A percentile compares a stretch with the other conserved stretches of the same genome.
phyloP scores from a whole-genome alignment of 2,888 invertebrate genomes.

The Mythimna pallens region DNA sequence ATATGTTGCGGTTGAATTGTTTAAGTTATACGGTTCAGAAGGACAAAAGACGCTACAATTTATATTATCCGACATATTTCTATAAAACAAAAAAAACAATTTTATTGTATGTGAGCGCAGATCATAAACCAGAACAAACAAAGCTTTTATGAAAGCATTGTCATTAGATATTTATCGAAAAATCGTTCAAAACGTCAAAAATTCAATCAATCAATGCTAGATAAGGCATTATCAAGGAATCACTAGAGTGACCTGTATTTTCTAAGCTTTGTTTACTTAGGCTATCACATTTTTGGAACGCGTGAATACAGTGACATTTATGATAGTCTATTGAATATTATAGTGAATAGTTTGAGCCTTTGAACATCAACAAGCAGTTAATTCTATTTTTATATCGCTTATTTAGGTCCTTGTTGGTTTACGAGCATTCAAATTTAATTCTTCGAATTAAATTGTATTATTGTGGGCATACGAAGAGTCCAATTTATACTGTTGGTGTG shows the following conservation, averaged over 20 bases:
- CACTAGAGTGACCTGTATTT: constrained; percentile 58
- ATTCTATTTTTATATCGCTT: constrained; percentile 57
- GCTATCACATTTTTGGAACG: constrained; percentile 51
- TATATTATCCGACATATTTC: constrained; percentile 65
- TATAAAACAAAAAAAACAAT: constrained; percentile 76
- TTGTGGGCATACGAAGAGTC: constrained; percentile 7
- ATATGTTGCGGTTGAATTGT: no score
- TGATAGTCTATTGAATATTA: constrained; percentile 24
- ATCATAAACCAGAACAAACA: constrained; percentile 72
- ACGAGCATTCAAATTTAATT: constrained; percentile 56
- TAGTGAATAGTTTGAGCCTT: constrained; percentile 16
- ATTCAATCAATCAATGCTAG: constrained; percentile 54
- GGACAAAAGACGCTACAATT: constrained; percentile 25
- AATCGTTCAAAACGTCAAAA: constrained; percentile 47
- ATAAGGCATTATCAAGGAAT: constrained; percentile 55
- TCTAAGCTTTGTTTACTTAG: constrained; percentile 42
- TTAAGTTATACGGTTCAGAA: no score
- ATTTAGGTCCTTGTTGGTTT: constrained; percentile 53
- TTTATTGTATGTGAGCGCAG: constrained; percentile 75
- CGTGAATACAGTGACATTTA: constrained; percentile 41
- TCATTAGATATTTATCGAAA: constrained; percentile 68
- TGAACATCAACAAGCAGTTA: constrained; percentile 38
- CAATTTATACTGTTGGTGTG: not conserved
- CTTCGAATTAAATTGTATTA: constrained; percentile 43
- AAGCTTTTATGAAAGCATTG: constrained; percentile 62